These are phyloP conservation scores for Halichoeres trimaculatus DNA, from an alignment of 2,113 vertebrate species.

Conservation along the genomic window DNA sequence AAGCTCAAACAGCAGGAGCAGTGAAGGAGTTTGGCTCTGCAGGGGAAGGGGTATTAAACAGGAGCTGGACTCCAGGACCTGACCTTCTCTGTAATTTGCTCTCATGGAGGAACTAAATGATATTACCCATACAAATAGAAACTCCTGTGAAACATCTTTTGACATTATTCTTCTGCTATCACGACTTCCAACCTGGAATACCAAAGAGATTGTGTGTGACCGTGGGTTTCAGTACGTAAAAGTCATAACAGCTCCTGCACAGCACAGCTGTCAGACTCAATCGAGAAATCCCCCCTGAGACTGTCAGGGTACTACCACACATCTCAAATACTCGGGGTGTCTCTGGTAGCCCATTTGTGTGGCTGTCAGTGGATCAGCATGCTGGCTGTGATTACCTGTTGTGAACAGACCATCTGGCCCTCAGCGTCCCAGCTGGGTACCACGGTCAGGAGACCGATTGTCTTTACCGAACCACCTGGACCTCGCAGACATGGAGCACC, in stretches of 20 bases:
- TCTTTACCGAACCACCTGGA: slow-evolving; percentile 72
- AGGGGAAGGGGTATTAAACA: slow-evolving; percentile 30
- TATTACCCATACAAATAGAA: slow-evolving; percentile 37
- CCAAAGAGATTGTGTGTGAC: neutral
- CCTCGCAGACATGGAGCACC: slow-evolving; percentile 35
- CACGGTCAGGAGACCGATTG: slow-evolving; percentile 59
- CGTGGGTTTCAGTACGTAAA: neutral
- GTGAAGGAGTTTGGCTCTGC: slow-evolving; percentile 37
- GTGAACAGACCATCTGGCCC: slow-evolving; percentile 78
- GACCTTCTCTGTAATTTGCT: slow-evolving; percentile 45
- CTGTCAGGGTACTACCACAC: slow-evolving; percentile 1
- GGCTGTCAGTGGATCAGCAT: slow-evolving; percentile 64
- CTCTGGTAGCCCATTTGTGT: slow-evolving; percentile 66
- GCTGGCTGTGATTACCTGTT: slow-evolving; percentile 77
- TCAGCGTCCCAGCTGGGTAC: slow-evolving; percentile 69
- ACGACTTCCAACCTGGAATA: neutral
- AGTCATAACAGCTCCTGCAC: neutral
- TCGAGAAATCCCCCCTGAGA: slow-evolving; percentile 5
- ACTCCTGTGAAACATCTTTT: slow-evolving; percentile 25
- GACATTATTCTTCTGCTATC: neutral
- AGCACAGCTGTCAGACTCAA: neutral
- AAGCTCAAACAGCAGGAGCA: slow-evolving; percentile 26
- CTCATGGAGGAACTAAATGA: neutral
- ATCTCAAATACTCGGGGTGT: slow-evolving; percentile 29
- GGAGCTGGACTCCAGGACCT: slow-evolving; percentile 19